phyloP scores from a whole-genome alignment of 2,113 vertebrate species.

The Percina caprodes region DNA sequence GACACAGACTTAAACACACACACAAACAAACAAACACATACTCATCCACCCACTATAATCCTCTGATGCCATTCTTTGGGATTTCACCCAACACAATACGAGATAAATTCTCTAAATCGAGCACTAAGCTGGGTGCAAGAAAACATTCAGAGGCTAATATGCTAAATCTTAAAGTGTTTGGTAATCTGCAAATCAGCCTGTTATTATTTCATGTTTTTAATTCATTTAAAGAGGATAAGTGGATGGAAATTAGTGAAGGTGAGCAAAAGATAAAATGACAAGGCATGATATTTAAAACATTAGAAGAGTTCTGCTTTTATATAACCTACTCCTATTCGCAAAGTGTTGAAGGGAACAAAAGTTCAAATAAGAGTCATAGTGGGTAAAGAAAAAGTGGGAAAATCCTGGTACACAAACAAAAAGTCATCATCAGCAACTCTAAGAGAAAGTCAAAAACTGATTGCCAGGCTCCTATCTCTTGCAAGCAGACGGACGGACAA shows the following conservation, averaged over 20 bases:
- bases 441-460: constrained; percentile 40
- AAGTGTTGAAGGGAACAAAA: constrained; percentile 29
- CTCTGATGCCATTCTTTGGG: constrained; percentile 53
- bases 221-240: constrained; percentile 38
- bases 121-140: constrained; percentile 46
- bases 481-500: constrained; percentile 47
- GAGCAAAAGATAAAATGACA: constrained; percentile 22
- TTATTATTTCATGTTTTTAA: constrained; percentile 54
- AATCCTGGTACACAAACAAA: constrained; percentile 39
- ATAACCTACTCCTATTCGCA: constrained; percentile 9
- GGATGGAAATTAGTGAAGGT: constrained; percentile 39
- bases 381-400: constrained; percentile 16
- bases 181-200: constrained; percentile 45
- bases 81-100: constrained; percentile 53
- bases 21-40: constrained; percentile 35
- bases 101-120: constrained; percentile 61
- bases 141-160: constrained; percentile 59
- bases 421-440: constrained; percentile 44
- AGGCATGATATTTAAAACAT: constrained; percentile 12
- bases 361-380: constrained; percentile 31
- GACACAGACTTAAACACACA: background rate
- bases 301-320: constrained; percentile 28
- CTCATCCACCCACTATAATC: constrained; percentile 55
- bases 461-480: constrained; percentile 58
- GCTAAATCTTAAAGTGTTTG: constrained; percentile 43